Conservation (phyloP, 2,113 vertebrate species). For the Petrocephalus zakoni region DNA sequence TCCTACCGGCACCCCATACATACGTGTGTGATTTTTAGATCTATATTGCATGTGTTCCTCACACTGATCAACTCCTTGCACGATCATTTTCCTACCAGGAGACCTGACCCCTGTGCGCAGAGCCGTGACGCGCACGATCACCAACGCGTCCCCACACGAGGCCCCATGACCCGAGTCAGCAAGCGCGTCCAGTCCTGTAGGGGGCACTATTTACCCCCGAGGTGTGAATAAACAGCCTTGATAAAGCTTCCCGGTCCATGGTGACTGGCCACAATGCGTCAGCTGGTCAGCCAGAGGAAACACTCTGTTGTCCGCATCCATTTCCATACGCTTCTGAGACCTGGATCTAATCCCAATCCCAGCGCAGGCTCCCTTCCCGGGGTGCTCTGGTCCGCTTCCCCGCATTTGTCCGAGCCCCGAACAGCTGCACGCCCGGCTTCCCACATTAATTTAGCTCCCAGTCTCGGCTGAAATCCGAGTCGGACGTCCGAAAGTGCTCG, state of each 20-base stretch:
- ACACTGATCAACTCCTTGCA: neutral
- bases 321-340: neutral
- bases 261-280: neutral
- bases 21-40: neutral
- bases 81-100: neutral
- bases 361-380: neutral
- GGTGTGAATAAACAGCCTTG: neutral
- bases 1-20: neutral
- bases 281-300: neutral
- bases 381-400: neutral
- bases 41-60: neutral
- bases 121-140: neutral
- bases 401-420: neutral
- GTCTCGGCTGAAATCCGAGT: neutral
- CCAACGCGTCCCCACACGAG: neutral
- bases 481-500: neutral
- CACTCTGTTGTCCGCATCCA: neutral
- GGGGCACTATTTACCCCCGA: neutral
- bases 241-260: neutral
- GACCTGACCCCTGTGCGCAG: neutral
- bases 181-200: neutral
- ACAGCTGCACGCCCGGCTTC: neutral
- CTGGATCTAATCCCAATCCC: neutral
- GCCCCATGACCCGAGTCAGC: neutral
- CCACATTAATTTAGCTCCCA: neutral